Evolutionary conservation across 2,888 invertebrate species (phyloP).

Genomic region (Erebia ligea): DNA sequence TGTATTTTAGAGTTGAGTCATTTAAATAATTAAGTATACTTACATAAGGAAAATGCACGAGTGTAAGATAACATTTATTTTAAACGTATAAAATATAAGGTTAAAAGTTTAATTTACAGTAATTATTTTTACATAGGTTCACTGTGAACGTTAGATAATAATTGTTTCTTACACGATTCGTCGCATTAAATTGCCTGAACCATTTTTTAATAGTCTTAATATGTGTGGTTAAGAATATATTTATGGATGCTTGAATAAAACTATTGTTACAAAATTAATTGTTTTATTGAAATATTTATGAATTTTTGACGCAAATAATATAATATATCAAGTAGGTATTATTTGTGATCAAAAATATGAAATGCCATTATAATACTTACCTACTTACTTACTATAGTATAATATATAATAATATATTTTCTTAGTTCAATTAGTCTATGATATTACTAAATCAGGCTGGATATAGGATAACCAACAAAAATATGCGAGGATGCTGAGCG

Average conservation of each 20-base stretch:
- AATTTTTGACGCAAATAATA: neutral
- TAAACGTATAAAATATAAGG: neutral
- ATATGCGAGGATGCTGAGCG: neutral
- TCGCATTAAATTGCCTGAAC: constrained; percentile 25
- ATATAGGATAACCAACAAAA: neutral
- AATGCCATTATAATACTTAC: no score
- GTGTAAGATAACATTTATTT: constrained; percentile 24
- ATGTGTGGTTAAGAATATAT: constrained; percentile 37
- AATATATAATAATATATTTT: no score
- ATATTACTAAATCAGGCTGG: neutral
- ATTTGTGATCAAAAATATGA: no score
- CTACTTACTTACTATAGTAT: no score
- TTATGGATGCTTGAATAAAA: constrained; percentile 46
- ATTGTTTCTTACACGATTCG: constrained; percentile 23
- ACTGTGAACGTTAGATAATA: neutral
- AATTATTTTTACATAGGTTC: neutral
- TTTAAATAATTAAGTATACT: neutral
- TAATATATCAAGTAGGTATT: neutral
- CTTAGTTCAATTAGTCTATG: no score
- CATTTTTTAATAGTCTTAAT: constrained; percentile 24
- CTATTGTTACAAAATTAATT: constrained; percentile 43
- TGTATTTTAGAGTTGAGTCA: constrained; percentile 17
- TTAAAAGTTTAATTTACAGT: constrained; percentile 11
- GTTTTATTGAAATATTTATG: constrained; percentile 22
- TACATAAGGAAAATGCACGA: constrained; percentile 21